phyloP scores from a whole-genome alignment of 1,140 invertebrate species.

The Drosophila pruinosa region DNA sequence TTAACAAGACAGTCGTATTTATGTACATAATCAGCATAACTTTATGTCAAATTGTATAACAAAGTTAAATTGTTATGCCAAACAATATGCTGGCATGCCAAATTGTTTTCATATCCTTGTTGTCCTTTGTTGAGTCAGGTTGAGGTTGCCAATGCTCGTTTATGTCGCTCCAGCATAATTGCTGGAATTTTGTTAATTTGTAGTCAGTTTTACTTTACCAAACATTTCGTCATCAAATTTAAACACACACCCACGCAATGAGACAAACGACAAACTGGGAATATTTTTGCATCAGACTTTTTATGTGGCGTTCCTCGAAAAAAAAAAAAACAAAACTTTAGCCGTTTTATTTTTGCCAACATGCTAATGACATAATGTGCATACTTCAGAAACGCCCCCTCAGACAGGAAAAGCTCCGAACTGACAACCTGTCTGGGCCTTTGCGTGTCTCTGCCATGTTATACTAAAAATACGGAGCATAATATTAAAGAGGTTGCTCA shows the following conservation, averaged over 20 bases:
- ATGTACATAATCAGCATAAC: slow-evolving; percentile 47
- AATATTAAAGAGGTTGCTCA: neutral
- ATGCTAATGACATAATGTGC: slow-evolving; percentile 81
- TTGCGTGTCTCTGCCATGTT: slow-evolving; percentile 62
- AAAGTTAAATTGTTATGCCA: slow-evolving; percentile 57
- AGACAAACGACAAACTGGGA: slow-evolving; percentile 17
- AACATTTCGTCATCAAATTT: slow-evolving; percentile 52
- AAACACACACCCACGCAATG: slow-evolving; percentile 17
- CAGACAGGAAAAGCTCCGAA: slow-evolving; percentile 23
- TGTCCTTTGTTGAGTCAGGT: slow-evolving; percentile 58
- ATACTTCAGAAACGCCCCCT: slow-evolving; percentile 67
- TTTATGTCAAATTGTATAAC: slow-evolving; percentile 47
- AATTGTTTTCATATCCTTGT: slow-evolving; percentile 14
- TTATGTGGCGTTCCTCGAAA: slow-evolving; percentile 12
- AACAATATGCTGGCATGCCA: slow-evolving; percentile 1
- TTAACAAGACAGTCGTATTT: slow-evolving; percentile 12
- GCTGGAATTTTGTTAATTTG: slow-evolving; percentile 77
- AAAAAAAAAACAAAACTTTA: slow-evolving; percentile 43
- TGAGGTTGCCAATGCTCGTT: slow-evolving; percentile 28
- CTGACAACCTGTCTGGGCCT: slow-evolving; percentile 38
- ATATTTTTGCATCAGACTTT: slow-evolving; percentile 4
- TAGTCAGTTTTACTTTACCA: slow-evolving; percentile 63
- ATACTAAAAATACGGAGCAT: slow-evolving; percentile 19
- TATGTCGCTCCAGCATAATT: slow-evolving; percentile 64
- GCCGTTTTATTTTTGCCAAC: slow-evolving; percentile 70